phyloP scores from a whole-genome alignment of 2,113 vertebrate species.

The Picathartes gymnocephalus region DNA sequence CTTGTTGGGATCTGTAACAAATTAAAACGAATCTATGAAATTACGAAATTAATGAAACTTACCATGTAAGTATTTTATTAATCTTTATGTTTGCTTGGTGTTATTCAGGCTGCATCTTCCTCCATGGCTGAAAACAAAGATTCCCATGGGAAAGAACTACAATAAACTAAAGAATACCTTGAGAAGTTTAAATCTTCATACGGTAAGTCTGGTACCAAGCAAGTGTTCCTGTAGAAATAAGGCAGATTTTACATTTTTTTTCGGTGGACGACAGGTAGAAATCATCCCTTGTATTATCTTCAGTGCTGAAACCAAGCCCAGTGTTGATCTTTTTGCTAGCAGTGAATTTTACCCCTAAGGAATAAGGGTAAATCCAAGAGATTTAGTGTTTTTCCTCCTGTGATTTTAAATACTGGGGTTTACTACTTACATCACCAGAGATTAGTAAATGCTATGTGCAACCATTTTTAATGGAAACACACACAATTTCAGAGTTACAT shows the following conservation, averaged over 20 bases:
- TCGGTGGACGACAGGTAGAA: not conserved
- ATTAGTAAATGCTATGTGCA: not conserved
- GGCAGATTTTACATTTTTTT: not conserved
- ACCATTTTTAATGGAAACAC: not conserved
- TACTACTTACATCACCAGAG: not conserved
- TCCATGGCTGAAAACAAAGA: conserved; percentile 95
- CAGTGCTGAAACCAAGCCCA: not conserved
- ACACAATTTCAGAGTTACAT: not conserved
- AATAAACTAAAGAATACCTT: conserved; percentile 92
- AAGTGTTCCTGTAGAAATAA: not conserved
- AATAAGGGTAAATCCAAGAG: not conserved
- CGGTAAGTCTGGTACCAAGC: conserved; percentile 72
- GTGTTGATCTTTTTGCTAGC: not conserved
- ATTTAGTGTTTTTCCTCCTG: not conserved
- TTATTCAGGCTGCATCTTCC: conserved; percentile 85
- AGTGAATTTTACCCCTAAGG: not conserved
- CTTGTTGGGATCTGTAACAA: not conserved
- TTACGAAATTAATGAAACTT: not conserved
- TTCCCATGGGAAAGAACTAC: conserved; percentile 95
- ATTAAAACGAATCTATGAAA: not conserved
- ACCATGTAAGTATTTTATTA: not conserved
- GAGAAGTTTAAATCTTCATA: conserved; percentile 91
- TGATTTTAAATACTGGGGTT: not conserved
- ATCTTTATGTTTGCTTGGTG: not conserved
- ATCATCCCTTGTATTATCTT: not conserved